Conservation (phyloP, 1,140 invertebrate species). For the Sitobion miscanthi region DNA sequence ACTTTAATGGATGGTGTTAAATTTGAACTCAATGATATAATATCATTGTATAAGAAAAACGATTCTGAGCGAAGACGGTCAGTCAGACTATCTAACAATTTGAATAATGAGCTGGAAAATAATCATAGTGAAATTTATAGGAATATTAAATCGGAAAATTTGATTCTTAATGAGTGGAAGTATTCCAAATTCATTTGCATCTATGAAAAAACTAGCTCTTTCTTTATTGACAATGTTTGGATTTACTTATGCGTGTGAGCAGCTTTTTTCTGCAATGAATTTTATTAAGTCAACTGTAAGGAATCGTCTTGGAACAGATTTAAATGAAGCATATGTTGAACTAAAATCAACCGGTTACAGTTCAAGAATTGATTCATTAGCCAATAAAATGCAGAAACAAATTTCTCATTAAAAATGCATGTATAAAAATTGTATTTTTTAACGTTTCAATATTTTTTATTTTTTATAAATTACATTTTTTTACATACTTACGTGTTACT, state of each 20-base stretch:
- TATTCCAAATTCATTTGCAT: too few species aligned
- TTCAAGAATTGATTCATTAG: neutral
- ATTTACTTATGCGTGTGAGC: neutral
- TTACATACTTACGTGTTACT: neutral
- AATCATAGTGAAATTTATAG: too few species aligned
- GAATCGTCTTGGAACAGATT: neutral
- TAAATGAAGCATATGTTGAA: neutral
- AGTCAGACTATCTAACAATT: too few species aligned
- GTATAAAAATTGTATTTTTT: neutral
- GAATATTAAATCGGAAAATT: too few species aligned
- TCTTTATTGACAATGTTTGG: slow-evolving; percentile 21
- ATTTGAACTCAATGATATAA: too few species aligned
- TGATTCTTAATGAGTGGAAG: too few species aligned
- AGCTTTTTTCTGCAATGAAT: slow-evolving; percentile 10
- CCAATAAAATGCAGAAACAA: neutral
- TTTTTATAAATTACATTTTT: neutral
- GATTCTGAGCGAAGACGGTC: too few species aligned
- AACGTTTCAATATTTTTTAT: neutral
- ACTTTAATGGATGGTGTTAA: too few species aligned
- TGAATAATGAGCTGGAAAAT: too few species aligned
- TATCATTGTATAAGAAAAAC: too few species aligned
- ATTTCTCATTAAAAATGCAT: neutral
- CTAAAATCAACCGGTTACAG: neutral
- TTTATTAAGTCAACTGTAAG: neutral
- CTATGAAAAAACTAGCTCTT: neutral